phyloP scores from a whole-genome alignment of 1,140 invertebrate species.

The Trachymyrmex cornetzi region DNA sequence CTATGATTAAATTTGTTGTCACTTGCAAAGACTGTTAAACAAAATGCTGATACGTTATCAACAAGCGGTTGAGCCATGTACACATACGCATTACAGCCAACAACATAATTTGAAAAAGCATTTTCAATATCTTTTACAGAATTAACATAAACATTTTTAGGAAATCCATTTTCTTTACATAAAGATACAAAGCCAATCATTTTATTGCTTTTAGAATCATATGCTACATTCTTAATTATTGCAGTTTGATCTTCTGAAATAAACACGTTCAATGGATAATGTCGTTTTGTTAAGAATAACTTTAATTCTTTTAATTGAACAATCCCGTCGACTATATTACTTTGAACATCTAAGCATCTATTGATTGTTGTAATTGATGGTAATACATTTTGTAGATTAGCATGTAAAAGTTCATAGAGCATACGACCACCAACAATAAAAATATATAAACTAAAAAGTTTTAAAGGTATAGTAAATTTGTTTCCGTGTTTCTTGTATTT shows the following conservation, averaged over 20 bases:
- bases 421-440: slow-evolving; percentile 20
- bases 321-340: not conserved
- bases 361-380: too few relatives aligned
- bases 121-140: slow-evolving; percentile 25
- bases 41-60: too few relatives aligned
- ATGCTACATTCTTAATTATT: slow-evolving; percentile 8
- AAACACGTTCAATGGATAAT: not conserved
- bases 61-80: too few relatives aligned
- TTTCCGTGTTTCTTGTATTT: not conserved
- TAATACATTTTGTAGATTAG: slow-evolving; percentile 24
- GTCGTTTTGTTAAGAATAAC: not conserved
- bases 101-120: not conserved
- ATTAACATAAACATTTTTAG: slow-evolving; percentile 1
- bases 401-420: slow-evolving; percentile 8
- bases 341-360: not conserved
- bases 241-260: slow-evolving; percentile 13
- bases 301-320: slow-evolving; percentile 5
- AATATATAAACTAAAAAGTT: slow-evolving; percentile 27
- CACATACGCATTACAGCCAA: slow-evolving; percentile 17
- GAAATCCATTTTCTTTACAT: not conserved
- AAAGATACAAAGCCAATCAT: slow-evolving; percentile 7
- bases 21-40: too few relatives aligned
- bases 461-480: slow-evolving; percentile 13
- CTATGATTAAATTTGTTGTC: slow-evolving; percentile 10
- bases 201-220: slow-evolving; percentile 23